These are phyloP conservation scores for Spermophilus dauricus DNA, from an alignment of 2,113 vertebrate species.

Conservation along the genomic window DNA sequence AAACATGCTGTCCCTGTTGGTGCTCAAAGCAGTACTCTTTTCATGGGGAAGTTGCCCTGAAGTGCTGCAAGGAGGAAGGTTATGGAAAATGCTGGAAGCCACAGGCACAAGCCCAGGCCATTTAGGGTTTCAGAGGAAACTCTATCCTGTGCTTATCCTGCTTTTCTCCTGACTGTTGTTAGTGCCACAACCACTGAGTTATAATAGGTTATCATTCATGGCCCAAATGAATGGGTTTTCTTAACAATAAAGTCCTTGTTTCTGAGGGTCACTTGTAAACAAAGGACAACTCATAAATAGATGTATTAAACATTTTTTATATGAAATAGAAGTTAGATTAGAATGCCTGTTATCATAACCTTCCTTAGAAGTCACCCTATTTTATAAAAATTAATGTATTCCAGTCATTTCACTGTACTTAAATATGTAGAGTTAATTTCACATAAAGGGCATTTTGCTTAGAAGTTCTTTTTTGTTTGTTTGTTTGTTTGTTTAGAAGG, in stretches of 20 bases:
- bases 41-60: constrained; percentile 6
- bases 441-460: constrained; percentile 1
- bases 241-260: constrained; percentile 75
- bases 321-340: constrained; percentile 37
- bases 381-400: constrained; percentile 52
- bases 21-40: not conserved
- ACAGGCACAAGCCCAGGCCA: constrained; percentile 42
- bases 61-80: not conserved
- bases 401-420: not conserved
- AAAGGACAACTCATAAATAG: constrained; percentile 70
- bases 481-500: not conserved
- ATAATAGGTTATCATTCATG: constrained; percentile 80
- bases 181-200: constrained; percentile 54
- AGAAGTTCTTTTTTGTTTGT: not conserved
- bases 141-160: constrained; percentile 66
- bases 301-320: constrained; percentile 60
- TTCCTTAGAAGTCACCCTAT: constrained; percentile 30
- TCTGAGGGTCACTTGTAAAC: constrained; percentile 44
- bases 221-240: constrained; percentile 76
- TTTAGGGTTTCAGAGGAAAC: constrained; percentile 74
- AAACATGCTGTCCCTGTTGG: not conserved
- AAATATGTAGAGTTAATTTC: not conserved
- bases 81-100: constrained; percentile 64
- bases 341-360: not conserved
- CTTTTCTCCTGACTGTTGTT: constrained; percentile 69